Evolutionary conservation across 2,888 invertebrate genomes (phyloP), one percentile per base, ranked within the genome.

Genomic region (Bhutanitis thaidina): DNA sequence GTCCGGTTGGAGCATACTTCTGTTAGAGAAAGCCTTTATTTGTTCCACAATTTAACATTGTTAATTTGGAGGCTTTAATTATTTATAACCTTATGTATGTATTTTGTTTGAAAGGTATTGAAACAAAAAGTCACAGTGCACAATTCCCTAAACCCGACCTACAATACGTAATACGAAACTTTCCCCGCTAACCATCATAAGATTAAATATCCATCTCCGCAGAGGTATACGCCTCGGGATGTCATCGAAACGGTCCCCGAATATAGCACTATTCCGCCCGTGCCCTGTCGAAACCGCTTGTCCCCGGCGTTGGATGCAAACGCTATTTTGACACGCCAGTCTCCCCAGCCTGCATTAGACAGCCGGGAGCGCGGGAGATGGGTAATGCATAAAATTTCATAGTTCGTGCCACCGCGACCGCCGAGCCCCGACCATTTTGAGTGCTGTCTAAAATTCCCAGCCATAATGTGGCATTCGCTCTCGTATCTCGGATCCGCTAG

Each of bases 351-450:
- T 56, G 55, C 57, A 49, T 12, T 53, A 52, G 60, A 56, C 58
- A 55, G 52, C 54, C 45, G 52, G 49, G 52, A 47, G 48, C 52
- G 35, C 49, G 43, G 43, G 52, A 49, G 59, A 59, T 54, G 56
- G 61, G 59, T 67, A 67, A 68, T 67, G 68, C 68, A 68, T 66
- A 67, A 62, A 64, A 67, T 68, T 67, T 65, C 56, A 54, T 59
- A 49, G 46, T 46, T 45, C 40, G 32, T 40, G 50, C 50, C 48
- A 38, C 54, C 56, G 49, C 61, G 53, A 54, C 59, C 59, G 56
- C 14, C 58, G 56, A 55, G 55, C 55, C 54, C 54, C 57, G 54
- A 58, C 46, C 52, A 52, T 58, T 58, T 61, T 60, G 57, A 62
- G 56, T 55, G 54, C 51, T 50, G 57, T 58, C 55, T 58, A 54